Base-by-base conservation (phyloP, 1,140 invertebrate species). In the Tetranychus urticae region DNA sequence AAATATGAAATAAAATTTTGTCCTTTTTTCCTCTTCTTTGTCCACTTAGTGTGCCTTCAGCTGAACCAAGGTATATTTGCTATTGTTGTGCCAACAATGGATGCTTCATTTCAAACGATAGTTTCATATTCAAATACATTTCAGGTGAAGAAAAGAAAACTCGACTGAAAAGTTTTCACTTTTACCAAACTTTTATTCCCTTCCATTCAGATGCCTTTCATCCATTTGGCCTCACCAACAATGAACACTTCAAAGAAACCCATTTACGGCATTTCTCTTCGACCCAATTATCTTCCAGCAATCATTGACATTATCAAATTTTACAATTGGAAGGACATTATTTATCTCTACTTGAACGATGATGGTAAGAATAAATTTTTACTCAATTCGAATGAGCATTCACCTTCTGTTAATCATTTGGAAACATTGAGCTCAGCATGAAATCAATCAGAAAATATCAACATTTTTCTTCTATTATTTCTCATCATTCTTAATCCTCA, bases 101-200 rank as follows among this genome's bases (percentile, higher is more conserved):
- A 87, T 4, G 88, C 91, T 66, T 91, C 88, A 3, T 90, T 94
- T 71, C 84, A 91, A 71, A 94, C 88, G 34, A 79, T 94, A 52
- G 87, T 92, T 70, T 92, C 88, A 1, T 93, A 92, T 74, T 85
- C 85, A 67, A 92, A 93, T 72, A 91, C 88, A 6, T 94, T 93
- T 72, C 85, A 91, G 72, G 56, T 58, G 33, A 58, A 23, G 23
- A 23, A 23, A 23, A 23, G 23, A 23, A 23, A 23, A 23, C 23
- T 23, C 23, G 23, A 23, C 23, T 23, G 23, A 23, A 23, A 23
- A 47, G 46, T n/a, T 47, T 47, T n/a, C 46, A 14, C 7, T 47
- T 47, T 47, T 58, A 36, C 33, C 36, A 34, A 14, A 31, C 13
- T 2, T n/a, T 31, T 37, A 12, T 42, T 3, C 33, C 37, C 33